Evolutionary conservation across 2,113 vertebrate species (phyloP), one percentile per base, ranked within the genome.

Genomic region (Seriola dumerili): DNA sequence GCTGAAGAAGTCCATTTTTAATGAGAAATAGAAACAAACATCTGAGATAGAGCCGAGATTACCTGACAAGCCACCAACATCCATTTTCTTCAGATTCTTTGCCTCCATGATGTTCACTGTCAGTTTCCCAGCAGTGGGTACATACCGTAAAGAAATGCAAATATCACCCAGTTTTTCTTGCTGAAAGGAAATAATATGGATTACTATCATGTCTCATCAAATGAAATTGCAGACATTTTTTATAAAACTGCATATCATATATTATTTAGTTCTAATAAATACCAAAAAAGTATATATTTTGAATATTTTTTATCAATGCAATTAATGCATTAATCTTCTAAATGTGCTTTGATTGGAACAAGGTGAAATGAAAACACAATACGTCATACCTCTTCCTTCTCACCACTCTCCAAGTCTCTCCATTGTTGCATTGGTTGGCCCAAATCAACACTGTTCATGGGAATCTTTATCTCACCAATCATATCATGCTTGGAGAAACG

Each of bases 61-160:
- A 97, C 97, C 97, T 78, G 97, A 97, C 80, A 97, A 94, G 14
- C 97, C 97, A 4, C 96, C 97, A 1, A 97, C 96, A 38, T 97
- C 97, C 97, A 97, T 97, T 92, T 97, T 97, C 91, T 97, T 98
- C 46, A 97, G 94, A 85, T 97, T 97, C 86, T 96, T 96, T 63
- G 95, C 95, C 78, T 96, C 94, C 95, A 98, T 94, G 67, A 97
- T 96, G 78, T 97, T 97, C 64, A 98, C 96, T 0, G 97, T 98
- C 80, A 97, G 96, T 87, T 97, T 97, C 5, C 97, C 96, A 1
- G 96, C 96, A 10, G 97, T 97, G 32, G 97, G 97, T 3, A 97
- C 97, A 17, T 98, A 98, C 3, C 97, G 95, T 74, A 98, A 90
- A 46, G 97, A 98, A 91, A 97, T 96, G 90, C 97, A 98, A 64